Evolutionary conservation across 2,888 invertebrate genomes (phyloP).

Genomic region (Matsumyia berberina): DNA sequence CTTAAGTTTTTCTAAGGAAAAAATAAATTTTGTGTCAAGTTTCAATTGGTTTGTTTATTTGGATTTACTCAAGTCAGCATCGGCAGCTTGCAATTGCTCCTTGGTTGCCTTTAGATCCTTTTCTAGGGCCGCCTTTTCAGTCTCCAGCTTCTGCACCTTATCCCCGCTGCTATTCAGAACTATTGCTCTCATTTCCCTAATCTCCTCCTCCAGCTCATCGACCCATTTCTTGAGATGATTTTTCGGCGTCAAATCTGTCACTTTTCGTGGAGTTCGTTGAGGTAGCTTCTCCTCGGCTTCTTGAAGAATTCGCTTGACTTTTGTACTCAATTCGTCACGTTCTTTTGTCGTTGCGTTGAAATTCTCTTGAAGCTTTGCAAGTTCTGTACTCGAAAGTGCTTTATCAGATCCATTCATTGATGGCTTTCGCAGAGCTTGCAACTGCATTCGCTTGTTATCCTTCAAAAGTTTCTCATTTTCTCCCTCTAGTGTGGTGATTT

Average conservation of each 20-base stretch:
- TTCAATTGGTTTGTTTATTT: not conserved
- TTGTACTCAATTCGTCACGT: constrained; percentile 87
- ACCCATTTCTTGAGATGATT: constrained; percentile 90
- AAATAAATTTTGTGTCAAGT: not conserved
- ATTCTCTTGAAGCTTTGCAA: constrained; percentile 86
- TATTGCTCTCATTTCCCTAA: constrained; percentile 85
- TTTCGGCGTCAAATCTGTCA: constrained; percentile 86
- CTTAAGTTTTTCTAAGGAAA: constrained; percentile 79
- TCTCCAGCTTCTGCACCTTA: constrained; percentile 86
- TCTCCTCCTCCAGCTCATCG: constrained; percentile 94
- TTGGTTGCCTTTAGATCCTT: constrained; percentile 88
- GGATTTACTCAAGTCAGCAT: constrained; percentile 81
- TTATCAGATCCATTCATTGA: constrained; percentile 84
- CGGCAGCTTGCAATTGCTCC: constrained; percentile 88
- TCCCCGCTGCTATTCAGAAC: constrained; percentile 83
- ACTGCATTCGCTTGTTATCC: constrained; percentile 90
- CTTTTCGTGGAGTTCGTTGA: constrained; percentile 89
- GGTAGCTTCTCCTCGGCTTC: constrained; percentile 88
- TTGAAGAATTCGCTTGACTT: constrained; percentile 88
- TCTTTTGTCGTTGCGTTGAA: constrained; percentile 87
- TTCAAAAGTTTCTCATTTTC: constrained; percentile 91
- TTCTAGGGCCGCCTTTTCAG: constrained; percentile 88
- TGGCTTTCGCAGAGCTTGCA: constrained; percentile 85
- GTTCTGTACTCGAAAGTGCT: constrained; percentile 81
- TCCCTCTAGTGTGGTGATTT: constrained; percentile 88